Base-by-base conservation (phyloP, 2,113 vertebrate genomes). In the Lichenostomus cassidix region DNA sequence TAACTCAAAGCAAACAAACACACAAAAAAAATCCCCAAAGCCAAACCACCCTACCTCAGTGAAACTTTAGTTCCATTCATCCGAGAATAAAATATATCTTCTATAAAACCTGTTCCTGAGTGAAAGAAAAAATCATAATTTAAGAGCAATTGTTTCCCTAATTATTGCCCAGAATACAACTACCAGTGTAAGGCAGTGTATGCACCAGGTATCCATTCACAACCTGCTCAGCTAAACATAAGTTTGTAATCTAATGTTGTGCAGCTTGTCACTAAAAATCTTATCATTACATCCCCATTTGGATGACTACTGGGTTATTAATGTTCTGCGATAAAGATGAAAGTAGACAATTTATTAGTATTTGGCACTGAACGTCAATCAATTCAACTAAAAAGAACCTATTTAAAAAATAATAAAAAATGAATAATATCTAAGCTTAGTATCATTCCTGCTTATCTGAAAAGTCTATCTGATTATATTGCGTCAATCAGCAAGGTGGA, bases 311-410 rank as follows among this genome's bases (percentile, higher is more conserved):
- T 68, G 56, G 41, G 96, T 95, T 96, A 96, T 77, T 95, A 88
- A 94, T 90, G 77, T 70, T 81, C 75, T 83, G 94, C 68, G 95
- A 93, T 76, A 95, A 96, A 96, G 53, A 79, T 7, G 24, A 90
- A 96, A 87, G 65, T 71, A 94, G 95, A 94, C 70, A 92, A 95
- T 95, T 97, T 93, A 96, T 97, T 96, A 96, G 68, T 62, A 35
- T 88, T 95, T 94, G 74, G 79, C 71, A 95, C 70, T 56, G 67
- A 82, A 83, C 22, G 59, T 89, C 95, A 95, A 90, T 95, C 81
- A 75, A 73, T 94, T 96, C 78, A 80, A 35, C 53, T 75, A 83
- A 62, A 92, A 95, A 93, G 23, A 88, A 95, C 33, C 91, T 83
- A 73, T 88, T 90, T 53, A 62, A 91, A 59, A 46, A 67, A 89